Evolutionary conservation across 2,113 vertebrate genomes (phyloP), one percentile per base, ranked within the genome.

Genomic region (Muntiacus reevesi): DNA sequence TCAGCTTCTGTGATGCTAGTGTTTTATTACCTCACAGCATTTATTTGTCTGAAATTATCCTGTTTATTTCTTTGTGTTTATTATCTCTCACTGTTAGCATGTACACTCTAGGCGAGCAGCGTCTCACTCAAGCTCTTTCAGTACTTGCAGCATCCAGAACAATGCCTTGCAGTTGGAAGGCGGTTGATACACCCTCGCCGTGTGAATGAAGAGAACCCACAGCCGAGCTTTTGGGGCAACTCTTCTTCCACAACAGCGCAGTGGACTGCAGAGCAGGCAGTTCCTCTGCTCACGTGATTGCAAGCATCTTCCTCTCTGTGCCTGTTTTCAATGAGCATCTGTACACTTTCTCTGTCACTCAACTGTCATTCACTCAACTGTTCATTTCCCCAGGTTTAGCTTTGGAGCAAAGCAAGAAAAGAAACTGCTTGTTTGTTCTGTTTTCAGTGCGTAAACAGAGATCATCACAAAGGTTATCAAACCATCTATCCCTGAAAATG

Each of bases 31-130:
- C 33, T 82, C 6, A 9, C 4, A 60, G 54, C 9, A 40, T 83
- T 89, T 21, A 57, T 57, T 59, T 94, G 23, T 79, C 79, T 95
- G 81, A 92, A 90, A 52, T 79, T 16, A 47, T 57, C 79, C 43
- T 57, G 57, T 76, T 87, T 85, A 76, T 71, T 62, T 88, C 54
- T 86, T 74, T 50, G 43, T 92, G 91, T 16, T 92, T 50, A 28
- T 84, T 50, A n/a, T 60, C 57, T 28, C 6, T 76, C 30, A 64
- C 15, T 60, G 14, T 87, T 30, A 45, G 50, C 27, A 13, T n/a
- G 8, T 90, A 14, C 54, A 50, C 25, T 83, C 78, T 40, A 25
- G 33, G 60, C 89, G 27, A 85, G 43, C 45, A 86, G 28, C 50
- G 47, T 40, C 19, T 54, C 36, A 6, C 19, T 95, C 60, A 25